Conservation (phyloP, 2,888 invertebrate genomes). For the Nephrotoma appendiculata region DNA sequence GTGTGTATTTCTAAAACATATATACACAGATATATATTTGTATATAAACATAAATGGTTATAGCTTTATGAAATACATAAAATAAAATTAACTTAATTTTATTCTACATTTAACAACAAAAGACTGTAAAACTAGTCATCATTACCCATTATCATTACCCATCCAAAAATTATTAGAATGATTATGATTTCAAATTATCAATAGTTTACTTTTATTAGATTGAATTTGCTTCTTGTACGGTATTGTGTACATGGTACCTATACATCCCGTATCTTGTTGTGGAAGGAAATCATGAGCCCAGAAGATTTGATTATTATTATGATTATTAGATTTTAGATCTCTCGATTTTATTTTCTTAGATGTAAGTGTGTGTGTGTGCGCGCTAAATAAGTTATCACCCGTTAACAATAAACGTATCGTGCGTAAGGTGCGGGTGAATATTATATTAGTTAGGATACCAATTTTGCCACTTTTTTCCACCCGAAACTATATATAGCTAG, state of each 20-base stretch:
- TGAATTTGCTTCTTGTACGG: not conserved
- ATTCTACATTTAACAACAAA: not conserved
- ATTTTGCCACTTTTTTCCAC: not conserved
- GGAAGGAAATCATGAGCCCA: not conserved
- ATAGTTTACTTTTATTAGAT: not conserved
- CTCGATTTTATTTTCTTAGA: not conserved
- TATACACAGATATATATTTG: not conserved
- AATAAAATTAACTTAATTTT: not conserved
- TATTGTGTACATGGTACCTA: not conserved
- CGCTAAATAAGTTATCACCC: not conserved
- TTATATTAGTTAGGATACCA: not conserved
- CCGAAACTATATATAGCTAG: not conserved
- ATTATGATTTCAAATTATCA: not conserved
- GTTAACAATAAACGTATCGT: not conserved
- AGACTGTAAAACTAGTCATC: not conserved
- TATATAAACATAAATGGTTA: too few relatives aligned
- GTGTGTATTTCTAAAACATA: not conserved
- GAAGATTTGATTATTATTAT: not conserved
- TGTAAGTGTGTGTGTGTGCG: too few relatives aligned
- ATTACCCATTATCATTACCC: not conserved
- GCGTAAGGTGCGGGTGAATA: not conserved
- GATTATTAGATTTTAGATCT: not conserved
- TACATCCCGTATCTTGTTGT: not conserved
- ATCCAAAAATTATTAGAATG: not conserved
- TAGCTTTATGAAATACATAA: not conserved